A percentile compares a stretch with the other conserved stretches of the same genome.
These are phyloP conservation scores for Clavelina lepadiformis DNA, from an alignment of 23 tunicate species.

Conservation along the genomic window DNA sequence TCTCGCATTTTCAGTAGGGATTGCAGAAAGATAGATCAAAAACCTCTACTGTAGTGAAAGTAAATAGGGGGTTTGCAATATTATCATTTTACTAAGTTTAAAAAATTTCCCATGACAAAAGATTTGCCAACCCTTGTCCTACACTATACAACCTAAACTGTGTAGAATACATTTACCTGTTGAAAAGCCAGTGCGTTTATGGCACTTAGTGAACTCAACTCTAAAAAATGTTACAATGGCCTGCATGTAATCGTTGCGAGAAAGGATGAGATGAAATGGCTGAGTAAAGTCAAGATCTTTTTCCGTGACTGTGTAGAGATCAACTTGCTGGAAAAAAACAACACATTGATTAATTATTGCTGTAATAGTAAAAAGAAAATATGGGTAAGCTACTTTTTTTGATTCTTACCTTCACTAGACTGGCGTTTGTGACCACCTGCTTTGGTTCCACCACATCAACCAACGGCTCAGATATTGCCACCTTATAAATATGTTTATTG, in stretches of 20 bases:
- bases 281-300: conserved; percentile 68
- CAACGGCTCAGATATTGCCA: conserved; percentile 87
- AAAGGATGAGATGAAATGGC: conserved; percentile 51
- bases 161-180: conserved; percentile 82
- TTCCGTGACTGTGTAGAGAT: conserved; percentile 78
- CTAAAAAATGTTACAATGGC: conserved; percentile 87
- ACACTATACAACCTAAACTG: no score
- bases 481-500: no score
- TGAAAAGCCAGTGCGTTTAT: conserved; percentile 91
- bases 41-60: no score
- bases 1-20: no score
- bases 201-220: conserved; percentile 93
- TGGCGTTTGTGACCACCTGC: conserved; percentile 79
- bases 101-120: no score
- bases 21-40: no score
- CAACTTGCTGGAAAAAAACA: conserved; percentile 69
- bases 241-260: conserved; percentile 85
- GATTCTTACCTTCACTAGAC: conserved; percentile 66
- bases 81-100: no score
- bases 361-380: neutral
- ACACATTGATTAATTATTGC: neutral
- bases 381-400: neutral
- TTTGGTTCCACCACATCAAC: conserved; percentile 98
- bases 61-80: no score
- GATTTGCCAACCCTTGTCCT: no score